phyloP scores from a whole-genome alignment of 2,888 invertebrate genomes.

The Bombylius discolor region DNA sequence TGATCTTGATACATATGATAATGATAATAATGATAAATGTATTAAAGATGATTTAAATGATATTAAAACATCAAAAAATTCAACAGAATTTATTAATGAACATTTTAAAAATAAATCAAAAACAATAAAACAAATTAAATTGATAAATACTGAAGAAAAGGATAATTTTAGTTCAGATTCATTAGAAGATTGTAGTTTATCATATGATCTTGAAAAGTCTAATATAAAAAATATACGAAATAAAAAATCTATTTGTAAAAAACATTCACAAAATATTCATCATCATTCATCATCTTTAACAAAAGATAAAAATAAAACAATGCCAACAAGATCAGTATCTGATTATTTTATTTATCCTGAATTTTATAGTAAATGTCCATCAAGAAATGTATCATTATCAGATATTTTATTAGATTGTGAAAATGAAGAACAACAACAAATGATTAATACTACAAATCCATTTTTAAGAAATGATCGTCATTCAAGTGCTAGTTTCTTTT shows the following conservation, averaged over 20 bases:
- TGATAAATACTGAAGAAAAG: conserved; percentile 38
- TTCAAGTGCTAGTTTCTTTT: conserved; percentile 69
- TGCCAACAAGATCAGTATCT: conserved; percentile 55
- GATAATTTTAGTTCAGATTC: conserved; percentile 70
- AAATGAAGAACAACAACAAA: conserved; percentile 35
- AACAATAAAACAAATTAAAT: background rate
- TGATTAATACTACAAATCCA: conserved; percentile 29
- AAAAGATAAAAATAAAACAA: background rate
- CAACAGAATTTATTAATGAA: background rate
- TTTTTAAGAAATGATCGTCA: conserved; percentile 48
- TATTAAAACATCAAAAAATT: background rate
- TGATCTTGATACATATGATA: conserved; percentile 43
- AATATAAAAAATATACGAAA: conserved; percentile 26
- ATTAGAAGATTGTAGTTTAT: conserved; percentile 54
- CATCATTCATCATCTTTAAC: too few relatives aligned
- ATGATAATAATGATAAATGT: background rate
- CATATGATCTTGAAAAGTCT: conserved; percentile 36
- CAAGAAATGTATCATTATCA: conserved; percentile 46
- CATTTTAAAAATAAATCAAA: background rate
- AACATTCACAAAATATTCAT: conserved; percentile 37
- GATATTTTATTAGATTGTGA: conserved; percentile 34
- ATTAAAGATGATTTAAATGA: conserved; percentile 12
- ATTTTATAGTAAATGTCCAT: conserved; percentile 36
- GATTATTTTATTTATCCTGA: conserved; percentile 62
- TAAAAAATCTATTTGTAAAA: conserved; percentile 40